Base-by-base conservation (phyloP, 2,113 vertebrate genomes). In the Lamprologus speciosus region DNA sequence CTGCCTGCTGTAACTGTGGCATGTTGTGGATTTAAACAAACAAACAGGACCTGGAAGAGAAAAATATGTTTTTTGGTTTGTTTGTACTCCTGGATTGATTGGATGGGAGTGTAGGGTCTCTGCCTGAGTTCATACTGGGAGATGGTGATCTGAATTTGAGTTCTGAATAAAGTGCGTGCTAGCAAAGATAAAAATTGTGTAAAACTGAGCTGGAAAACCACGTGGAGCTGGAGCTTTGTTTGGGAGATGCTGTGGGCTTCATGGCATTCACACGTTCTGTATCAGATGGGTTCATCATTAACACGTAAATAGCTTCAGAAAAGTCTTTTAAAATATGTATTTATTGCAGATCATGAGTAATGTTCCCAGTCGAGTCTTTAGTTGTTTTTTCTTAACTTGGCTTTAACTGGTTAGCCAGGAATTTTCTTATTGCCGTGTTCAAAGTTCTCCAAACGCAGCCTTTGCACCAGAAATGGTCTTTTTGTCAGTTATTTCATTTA, bases 121-220 rank as follows among this genome's bases (percentile, higher is more conserved):
- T 33, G 58, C 0, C 9, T 33, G 28, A 33, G 9, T 33, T 1
- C 57, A 60, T 60, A 6, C 57, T 60, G 28, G 57, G 16, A 10
- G 28, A 60, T 10, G 57, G 57, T 60, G 57, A 33, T 31, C 57
- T 17, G 57, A 6, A 17, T 60, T 1, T 6, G 26, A 60, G 57
- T 31, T 60, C 26, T 31, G 57, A 0, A 60, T 9, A 60, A 31
- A 31, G 57, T 60, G 14, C 2, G 2, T 60, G 26, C 0, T 31
- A 60, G 28, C 26, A 60, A 0, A 0, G 14, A 60, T 31, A 26
- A 3, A 31, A 60, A 10, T 0, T 60, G 14, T 60, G 26, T 10
- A 60, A 60, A 31, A 60, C 26, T 60, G 26, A 60, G 57, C 57
- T 60, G 26, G 57, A 60, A 17, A 31, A 6, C 1, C 57, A 0